Evolutionary conservation across 2,888 invertebrate genomes (phyloP), one percentile per base, ranked within the genome.

Genomic region (Linnaemya tessellans): DNA sequence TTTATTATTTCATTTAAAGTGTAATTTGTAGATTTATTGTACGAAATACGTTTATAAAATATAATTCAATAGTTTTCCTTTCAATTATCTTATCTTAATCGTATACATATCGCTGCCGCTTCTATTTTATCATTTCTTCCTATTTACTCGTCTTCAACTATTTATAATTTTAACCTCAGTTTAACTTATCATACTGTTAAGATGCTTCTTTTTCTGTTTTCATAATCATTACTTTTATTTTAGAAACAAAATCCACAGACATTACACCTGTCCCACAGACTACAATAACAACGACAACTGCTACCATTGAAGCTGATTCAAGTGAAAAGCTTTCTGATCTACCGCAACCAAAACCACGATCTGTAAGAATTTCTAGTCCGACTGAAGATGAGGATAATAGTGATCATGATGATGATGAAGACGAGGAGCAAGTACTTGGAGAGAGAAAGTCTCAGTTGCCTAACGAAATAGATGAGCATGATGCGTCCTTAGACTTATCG

Each of bases 311-410:
- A 62, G 54, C 0, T 49, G 56, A 38, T 0, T 25, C 54, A 67
- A 62, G 25, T 41, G 54, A 41, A 15, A 64, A 71, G 62, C 18
- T 56, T 58, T 30, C 41, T 25, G 90, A 90, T 87, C 88, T 88
- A 80, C 94, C 94, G 86, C 93, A 93, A 91, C 93, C 94, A 87
- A 94, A 93, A 89, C 94, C 94, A 71, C 93, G 94, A 84, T 90
- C 90, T 86, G 90, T 89, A 84, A 91, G 90, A 89, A 88, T 90
- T 84, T 89, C 89, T 71, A 89, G 90, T 51, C 90, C 91, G 78
- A 89, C 89, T 30, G 85, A 73, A 56, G 86, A 87, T 20, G 41
- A 68, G 15, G 71, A 71, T 38, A 8, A 38, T 11, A 8, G 7
- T 38, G 38, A 38, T 11, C 4, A 11, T 38, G 38, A 3, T 1